These are phyloP conservation scores for Picathartes gymnocephalus DNA, from an alignment of 2,113 vertebrate genomes.

Conservation along the genomic window DNA sequence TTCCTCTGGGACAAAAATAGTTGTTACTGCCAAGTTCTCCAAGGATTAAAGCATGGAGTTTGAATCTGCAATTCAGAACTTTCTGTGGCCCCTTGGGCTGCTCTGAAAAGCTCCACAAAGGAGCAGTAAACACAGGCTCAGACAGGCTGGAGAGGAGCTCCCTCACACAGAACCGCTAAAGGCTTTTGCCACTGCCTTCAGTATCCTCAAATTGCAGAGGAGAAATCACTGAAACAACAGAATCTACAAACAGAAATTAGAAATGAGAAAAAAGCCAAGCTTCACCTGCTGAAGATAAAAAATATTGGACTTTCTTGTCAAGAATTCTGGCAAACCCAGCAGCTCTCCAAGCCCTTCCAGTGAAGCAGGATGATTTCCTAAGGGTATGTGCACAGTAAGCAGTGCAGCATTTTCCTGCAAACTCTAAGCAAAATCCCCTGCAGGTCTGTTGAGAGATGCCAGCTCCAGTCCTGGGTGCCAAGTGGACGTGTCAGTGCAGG, in stretches of 20 bases:
- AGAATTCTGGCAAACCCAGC: background rate
- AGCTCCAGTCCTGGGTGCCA: background rate
- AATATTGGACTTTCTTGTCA: background rate
- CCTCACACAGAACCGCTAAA: background rate
- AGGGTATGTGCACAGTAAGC: background rate
- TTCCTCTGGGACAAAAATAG: background rate
- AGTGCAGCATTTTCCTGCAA: background rate
- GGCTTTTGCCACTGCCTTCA: background rate
- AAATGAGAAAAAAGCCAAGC: background rate
- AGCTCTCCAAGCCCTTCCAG: background rate
- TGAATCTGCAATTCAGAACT: background rate
- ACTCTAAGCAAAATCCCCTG: background rate
- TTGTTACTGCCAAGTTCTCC: background rate
- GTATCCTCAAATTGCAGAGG: background rate
- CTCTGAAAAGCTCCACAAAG: background rate
- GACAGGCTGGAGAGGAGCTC: background rate
- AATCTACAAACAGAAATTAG: background rate
- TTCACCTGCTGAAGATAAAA: background rate
- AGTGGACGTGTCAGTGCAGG: background rate
- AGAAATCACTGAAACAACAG: background rate
- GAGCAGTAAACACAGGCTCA: background rate
- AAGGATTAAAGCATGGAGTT: background rate
- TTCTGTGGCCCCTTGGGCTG: background rate
- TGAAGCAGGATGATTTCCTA: background rate
- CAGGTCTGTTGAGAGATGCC: background rate